These are phyloP conservation scores for Ceyx margarethae DNA, from an alignment of 2,113 vertebrate genomes.

Conservation along the genomic window DNA sequence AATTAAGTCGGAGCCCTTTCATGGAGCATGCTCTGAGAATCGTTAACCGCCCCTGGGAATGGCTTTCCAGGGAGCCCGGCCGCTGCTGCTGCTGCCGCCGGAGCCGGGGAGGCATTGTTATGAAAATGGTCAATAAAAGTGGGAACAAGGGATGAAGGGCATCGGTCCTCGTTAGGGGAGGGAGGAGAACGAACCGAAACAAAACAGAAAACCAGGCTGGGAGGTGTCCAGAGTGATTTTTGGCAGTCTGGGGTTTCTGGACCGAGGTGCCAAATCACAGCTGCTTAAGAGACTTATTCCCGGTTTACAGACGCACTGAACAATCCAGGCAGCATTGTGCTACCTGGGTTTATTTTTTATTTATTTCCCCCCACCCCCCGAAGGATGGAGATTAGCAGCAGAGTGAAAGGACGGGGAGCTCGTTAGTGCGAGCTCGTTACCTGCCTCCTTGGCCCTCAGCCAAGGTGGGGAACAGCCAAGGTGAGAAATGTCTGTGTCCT, in stretches of 20 bases:
- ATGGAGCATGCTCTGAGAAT: slow-evolving; percentile 39
- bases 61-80: slow-evolving; percentile 46
- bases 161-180: slow-evolving; percentile 47
- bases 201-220: slow-evolving; percentile 37
- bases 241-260: slow-evolving; percentile 33
- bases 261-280: slow-evolving; percentile 32
- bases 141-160: slow-evolving; percentile 44
- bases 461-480: background rate
- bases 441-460: slow-evolving; percentile 12
- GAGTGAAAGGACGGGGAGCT: slow-evolving; percentile 39
- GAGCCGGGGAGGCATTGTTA: slow-evolving; percentile 13
- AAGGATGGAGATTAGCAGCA: slow-evolving; percentile 20
- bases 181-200: slow-evolving; percentile 13
- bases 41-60: slow-evolving; percentile 32
- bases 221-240: slow-evolving; percentile 52
- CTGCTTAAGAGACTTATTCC: slow-evolving; percentile 15
- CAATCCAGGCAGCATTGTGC: slow-evolving; percentile 1
- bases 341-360: background rate
- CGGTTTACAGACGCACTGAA: background rate
- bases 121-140: slow-evolving; percentile 31
- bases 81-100: slow-evolving; percentile 17
- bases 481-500: background rate
- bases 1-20: slow-evolving; percentile 32
- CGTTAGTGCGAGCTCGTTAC: slow-evolving; percentile 24
- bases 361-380: background rate